Conservation (phyloP, 2,888 invertebrate species). For the Andrena camellia region DNA sequence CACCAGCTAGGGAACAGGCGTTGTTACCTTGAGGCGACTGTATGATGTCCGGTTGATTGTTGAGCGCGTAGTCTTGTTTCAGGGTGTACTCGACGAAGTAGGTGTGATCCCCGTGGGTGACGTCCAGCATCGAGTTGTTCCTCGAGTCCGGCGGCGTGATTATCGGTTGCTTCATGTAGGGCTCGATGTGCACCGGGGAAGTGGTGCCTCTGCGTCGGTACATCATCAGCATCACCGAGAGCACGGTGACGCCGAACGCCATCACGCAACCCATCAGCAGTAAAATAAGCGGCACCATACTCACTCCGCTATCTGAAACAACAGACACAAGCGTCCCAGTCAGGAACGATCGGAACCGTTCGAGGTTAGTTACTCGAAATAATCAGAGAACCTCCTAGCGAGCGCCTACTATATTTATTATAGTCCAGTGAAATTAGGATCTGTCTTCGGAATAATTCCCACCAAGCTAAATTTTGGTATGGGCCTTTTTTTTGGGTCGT, state of each 20-base stretch:
- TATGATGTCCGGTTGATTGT: slow-evolving; percentile 91
- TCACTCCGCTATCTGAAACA: slow-evolving; percentile 88
- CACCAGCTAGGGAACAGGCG: background rate
- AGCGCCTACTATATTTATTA: background rate
- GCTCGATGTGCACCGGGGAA: slow-evolving; percentile 84
- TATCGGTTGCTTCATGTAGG: slow-evolving; percentile 84
- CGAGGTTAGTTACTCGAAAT: background rate
- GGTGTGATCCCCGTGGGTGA: slow-evolving; percentile 93
- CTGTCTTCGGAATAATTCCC: too few relatives aligned
- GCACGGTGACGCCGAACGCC: slow-evolving; percentile 88
- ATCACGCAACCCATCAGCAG: slow-evolving; percentile 89
- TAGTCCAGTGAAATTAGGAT: too few relatives aligned
- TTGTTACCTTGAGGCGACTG: slow-evolving; percentile 89
- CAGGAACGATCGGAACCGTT: background rate
- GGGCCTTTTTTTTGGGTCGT: too few relatives aligned
- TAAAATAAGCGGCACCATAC: slow-evolving; percentile 90
- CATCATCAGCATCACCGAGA: slow-evolving; percentile 89
- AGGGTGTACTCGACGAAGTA: slow-evolving; percentile 95
- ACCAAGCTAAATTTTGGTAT: too few relatives aligned
- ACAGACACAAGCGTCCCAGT: background rate
- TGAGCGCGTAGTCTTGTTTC: slow-evolving; percentile 86
- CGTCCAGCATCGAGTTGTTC: slow-evolving; percentile 89
- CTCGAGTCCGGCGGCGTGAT: slow-evolving; percentile 84
- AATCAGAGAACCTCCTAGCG: too few relatives aligned
- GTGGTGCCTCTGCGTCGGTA: slow-evolving; percentile 87